Evolutionary conservation across 2,888 invertebrate genomes (phyloP), one percentile per base, ranked within the genome.

Genomic region (Thera obeliscata): DNA sequence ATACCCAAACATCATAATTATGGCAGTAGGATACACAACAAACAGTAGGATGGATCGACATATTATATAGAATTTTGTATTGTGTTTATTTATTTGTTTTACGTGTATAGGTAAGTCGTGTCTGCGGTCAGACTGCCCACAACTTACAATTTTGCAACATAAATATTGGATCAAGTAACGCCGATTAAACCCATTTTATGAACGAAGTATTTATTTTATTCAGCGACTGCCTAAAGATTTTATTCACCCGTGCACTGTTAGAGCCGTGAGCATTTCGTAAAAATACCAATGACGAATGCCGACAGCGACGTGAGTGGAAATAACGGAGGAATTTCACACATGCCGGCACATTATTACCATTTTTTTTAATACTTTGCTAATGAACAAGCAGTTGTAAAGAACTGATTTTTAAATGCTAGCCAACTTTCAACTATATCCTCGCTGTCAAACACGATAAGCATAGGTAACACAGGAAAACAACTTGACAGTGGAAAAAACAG

Each of bases 151-250:
- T 22, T 50, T 7, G 50, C 50, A 50, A 56, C 41, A n/a, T 63
- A 56, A 52, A 59, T 54, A 54, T 58, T 38, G 46, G 33, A 54
- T 54, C 11, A 33, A 54, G 43, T 12, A 7, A 54, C 36, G 36
- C 6, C 9, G 36, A 54, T 46, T 48, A 36, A 64, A 54, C 46
- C 52, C 54, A 58, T 64, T 54, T 52, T 33, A 57, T 48, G 41
- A 56, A 56, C 22, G 12, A 48, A n/a, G 38, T 54, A 43, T 61
- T 60, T 61, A 52, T 54, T 61, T 58, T 35, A 50, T 64, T 54
- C 50, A 22, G 63, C 33, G 38, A 50, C 43, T 9, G 9, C 43
- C 43, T 50, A 63, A 22, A 50, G 50, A 7, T 50, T 50, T 50
- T 50, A 50, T 50, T 50, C 50, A 50, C 22, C 50, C 50, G 22